Base-by-base conservation (phyloP, 2,888 invertebrate species). In the Pristionchus exspectatus region DNA sequence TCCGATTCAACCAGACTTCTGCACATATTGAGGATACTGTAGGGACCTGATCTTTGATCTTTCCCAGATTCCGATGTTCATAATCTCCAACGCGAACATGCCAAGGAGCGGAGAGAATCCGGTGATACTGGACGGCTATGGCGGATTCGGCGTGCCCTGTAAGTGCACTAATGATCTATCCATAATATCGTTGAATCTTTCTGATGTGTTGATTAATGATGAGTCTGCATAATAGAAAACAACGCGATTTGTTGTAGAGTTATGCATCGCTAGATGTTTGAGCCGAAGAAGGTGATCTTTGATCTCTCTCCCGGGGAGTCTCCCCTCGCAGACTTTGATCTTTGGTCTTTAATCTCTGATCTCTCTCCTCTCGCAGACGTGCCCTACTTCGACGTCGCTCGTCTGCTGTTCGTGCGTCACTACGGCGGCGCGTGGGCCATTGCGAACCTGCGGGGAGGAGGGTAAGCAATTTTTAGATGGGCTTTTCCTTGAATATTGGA, bases 371-470 rank as follows among this genome's bases (percentile, higher is more conserved):
- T 21, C 24, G 59, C 97, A 95, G 96, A 98, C 92, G 97, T 97
- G 95, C 98, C 99, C 10, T 96, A 96, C 87, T 99, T 99, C 96
- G 97, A 97, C 93, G 97, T 98, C 54, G 97, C 97, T n/a, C 96
- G 98, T 89, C 96, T 98, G 56, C 97, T 98, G 92, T 98, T 98
- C 95, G 97, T 98, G 95, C 97, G 98, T 94, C 97, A 98, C 94
- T 97, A 98, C 92, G 96, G 97, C 95, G 98, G 98, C 1, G 96
- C 98, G 87, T 96, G 97, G 91, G 98, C 98, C n/a, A 96, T 98
- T 92, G 97, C 99, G 50, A 99, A 99, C 96, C 97, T 99, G 89
- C 96, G 99, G 85, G 99, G 99, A 89, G 99, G 99, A 95, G 98
- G 98, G 97, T 98, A 95, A 59, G 38, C 18, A 59, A 24, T 18